Evolutionary conservation across 2,888 invertebrate species (phyloP), one percentile per base, ranked within the genome.

Genomic region (Eremobia ochroleuca): DNA sequence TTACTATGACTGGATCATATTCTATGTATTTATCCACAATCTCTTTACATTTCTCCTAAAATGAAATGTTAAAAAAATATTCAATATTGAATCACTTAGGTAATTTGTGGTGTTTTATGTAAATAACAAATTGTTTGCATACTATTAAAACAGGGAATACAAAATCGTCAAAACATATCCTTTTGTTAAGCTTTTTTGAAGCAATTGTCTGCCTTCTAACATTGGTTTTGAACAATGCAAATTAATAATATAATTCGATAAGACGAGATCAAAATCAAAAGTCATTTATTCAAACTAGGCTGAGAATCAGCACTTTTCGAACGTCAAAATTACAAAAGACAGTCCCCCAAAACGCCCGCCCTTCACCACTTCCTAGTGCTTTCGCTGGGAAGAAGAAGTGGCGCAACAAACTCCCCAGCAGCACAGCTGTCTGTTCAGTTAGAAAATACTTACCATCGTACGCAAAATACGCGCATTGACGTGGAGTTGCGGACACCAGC

Each of bases 1-100:
- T 97, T 0, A 99, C 98, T 85, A 99, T 98, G 0, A 98, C 98
- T n/a, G 98, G 97, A 91, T 99, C 99, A 93, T 98, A 99, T 94
- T 99, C 99, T 79, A 99, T 98, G 92, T 99, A 99, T 93, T 99
- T 99, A 93, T 99, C 99, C 0, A 98, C 98, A 25, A 98, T 94
- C 65, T 97, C 96, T 68, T 97, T 97, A 92, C 99, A 99, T 82
- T 97, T 97, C 18, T 97, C 97, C 99, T 99, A 92, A 95, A 96
- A 94, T 92, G 25, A 79, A 69, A 8, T 28, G 25, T 40, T 25
- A 11, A 40, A 34, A 73, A 28, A 72, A 13, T 3, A 11, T 9
- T 37, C 6, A 31, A 2, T 46, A 67, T 25, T 67, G 25, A 25
- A 31, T 31, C 31, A 49, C 15, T 25, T 46, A 21, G 4, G 66